Percentiles rank a stretch among this genome's conserved stretches.
Conservation (phyloP, 2,888 invertebrate species). For the Epinotia demarniana region DNA sequence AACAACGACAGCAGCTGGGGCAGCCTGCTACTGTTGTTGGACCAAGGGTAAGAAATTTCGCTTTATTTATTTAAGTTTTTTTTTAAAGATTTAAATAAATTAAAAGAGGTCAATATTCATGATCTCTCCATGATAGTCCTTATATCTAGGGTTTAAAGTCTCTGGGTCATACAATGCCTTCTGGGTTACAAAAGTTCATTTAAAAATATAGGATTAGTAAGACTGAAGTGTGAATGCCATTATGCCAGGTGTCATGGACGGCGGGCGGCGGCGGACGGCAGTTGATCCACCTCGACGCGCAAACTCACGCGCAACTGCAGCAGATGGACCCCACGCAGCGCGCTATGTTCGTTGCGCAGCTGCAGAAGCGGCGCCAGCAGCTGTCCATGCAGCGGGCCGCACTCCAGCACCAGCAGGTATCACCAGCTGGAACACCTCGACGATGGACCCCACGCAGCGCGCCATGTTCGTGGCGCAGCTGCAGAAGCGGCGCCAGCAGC, state of each 20-base stretch:
- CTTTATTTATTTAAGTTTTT: too few species aligned
- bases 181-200: background rate
- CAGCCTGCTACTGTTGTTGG: slow-evolving; percentile 79
- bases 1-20: slow-evolving; percentile 80
- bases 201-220: background rate
- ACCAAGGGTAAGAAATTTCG: slow-evolving; percentile 70
- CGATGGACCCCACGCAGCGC: background rate
- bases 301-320: slow-evolving; percentile 92
- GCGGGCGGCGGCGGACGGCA: slow-evolving; percentile 85
- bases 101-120: too few species aligned
- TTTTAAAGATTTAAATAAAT: too few species aligned
- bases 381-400: slow-evolving; percentile 82
- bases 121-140: background rate
- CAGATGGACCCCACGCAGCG: slow-evolving; percentile 92
- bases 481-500: slow-evolving; percentile 84
- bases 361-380: slow-evolving; percentile 86
- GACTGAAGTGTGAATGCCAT: slow-evolving; percentile 43
- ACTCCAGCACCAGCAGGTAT: slow-evolving; percentile 77
- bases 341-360: slow-evolving; percentile 91
- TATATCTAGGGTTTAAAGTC: too few species aligned
- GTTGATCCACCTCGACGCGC: slow-evolving; percentile 92
- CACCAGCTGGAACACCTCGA: background rate
- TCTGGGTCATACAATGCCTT: too few species aligned
- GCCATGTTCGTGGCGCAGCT: slow-evolving; percentile 25
- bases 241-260: slow-evolving; percentile 76